Evolutionary conservation across 2,113 vertebrate genomes (phyloP).

Genomic region (Atractosteus spatula): DNA sequence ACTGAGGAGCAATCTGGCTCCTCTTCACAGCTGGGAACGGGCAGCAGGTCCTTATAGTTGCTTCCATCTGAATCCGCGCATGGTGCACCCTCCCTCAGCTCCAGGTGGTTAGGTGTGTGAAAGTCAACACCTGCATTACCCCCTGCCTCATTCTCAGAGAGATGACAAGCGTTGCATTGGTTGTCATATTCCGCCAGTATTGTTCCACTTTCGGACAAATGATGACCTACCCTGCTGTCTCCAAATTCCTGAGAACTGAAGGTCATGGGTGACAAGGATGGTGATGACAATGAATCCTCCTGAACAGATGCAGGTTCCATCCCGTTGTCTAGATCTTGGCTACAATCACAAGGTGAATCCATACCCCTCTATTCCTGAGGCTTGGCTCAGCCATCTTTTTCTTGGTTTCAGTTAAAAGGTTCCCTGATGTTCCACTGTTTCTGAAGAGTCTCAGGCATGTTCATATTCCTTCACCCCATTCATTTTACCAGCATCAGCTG

Average conservation of each 20-base stretch:
- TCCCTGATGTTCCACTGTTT: not conserved
- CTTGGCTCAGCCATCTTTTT: conserved; percentile 41
- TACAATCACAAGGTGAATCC: conserved; percentile 55
- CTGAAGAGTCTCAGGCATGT: not conserved
- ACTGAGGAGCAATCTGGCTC: conserved; percentile 16
- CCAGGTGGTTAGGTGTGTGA: not conserved
- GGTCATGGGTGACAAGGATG: conserved; percentile 30
- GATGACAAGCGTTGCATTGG: not conserved
- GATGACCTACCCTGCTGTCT: conserved; percentile 6
- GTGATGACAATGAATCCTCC: conserved; percentile 39
- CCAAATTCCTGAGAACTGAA: conserved; percentile 24
- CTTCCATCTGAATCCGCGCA: not conserved
- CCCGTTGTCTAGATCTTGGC: conserved; percentile 47
- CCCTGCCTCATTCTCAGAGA: conserved; percentile 2
- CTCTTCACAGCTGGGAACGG: conserved; percentile 8
- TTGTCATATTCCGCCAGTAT: conserved; percentile 6
- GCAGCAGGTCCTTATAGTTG: conserved; percentile 13
- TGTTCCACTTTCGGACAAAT: conserved; percentile 17
- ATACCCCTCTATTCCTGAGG: conserved; percentile 43
- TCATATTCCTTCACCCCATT: no score
- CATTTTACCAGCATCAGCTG: no score
- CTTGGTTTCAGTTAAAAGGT: conserved; percentile 24
- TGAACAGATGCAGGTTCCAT: conserved; percentile 63
- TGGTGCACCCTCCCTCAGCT: not conserved
- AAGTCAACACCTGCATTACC: not conserved